Evolutionary conservation across 2,113 vertebrate genomes (phyloP), one percentile per base, ranked within the genome.

Genomic region (Coturnix japonica): DNA sequence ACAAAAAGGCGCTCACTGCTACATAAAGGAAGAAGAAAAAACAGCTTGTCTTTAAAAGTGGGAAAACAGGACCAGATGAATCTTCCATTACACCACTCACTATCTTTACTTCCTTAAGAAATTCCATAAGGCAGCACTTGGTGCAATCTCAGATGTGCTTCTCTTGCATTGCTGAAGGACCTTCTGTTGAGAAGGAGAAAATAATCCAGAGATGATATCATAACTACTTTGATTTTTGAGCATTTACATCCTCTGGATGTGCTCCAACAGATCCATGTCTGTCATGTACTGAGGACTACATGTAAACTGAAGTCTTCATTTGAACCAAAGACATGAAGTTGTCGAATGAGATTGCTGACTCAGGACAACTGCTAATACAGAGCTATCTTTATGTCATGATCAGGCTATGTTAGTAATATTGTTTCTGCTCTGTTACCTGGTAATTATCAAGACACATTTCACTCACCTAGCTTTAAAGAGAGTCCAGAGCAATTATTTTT

Each of bases 81-180:
- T 85, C 87, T 91, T 43, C 16, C 4, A 6, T 20, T 47, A 22
- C 26, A 61, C 26, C 7, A 31, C 73, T 35, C 57, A 19, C 23
- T 9, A 10, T 39, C 44, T 65, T 85, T 46, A 3, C 12, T 66
- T 57, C 47, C 18, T 33, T 35, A 57, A 44, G 5, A 39, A 87
- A 51, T 46, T 11, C 15, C 73, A 6, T 0, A 0, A 15, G 43
- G 30, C n/a, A 54, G 49, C 49, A 26, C 16, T 79, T 75, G 53
- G 37, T 51, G 59, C 35, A 53, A 7, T 17, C 47, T 69, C 74
- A 64, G 37, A 28, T 1, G 0, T 47, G 9, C 33, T 64, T 1
- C 2, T 43, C 43, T 10, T 31, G 5, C 19, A 20, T 33, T 41
- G 18, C 31, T 7, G 18, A 87, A 79, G 23, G 30, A 31, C 1